These are phyloP conservation scores for Ahaetulla prasina DNA, from an alignment of 2,113 vertebrate genomes.

Conservation along the genomic window DNA sequence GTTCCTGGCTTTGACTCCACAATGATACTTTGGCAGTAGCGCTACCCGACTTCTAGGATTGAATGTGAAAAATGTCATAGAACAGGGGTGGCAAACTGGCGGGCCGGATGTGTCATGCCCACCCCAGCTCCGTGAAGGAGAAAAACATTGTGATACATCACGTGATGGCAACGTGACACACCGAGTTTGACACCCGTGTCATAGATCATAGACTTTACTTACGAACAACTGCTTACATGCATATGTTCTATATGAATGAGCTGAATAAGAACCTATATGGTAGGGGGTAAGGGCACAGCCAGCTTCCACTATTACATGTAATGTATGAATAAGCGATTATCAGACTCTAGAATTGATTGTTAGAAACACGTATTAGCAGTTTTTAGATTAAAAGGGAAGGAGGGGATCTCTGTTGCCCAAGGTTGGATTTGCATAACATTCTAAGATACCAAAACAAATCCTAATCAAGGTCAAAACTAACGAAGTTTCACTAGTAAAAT, in stretches of 20 bases:
- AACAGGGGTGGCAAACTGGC: background rate
- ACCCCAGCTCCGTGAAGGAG: too few species aligned
- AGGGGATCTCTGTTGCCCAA: background rate
- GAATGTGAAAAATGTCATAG: background rate
- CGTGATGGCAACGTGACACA: too few species aligned
- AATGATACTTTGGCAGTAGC: background rate
- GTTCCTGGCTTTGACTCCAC: background rate
- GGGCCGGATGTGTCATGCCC: too few species aligned
- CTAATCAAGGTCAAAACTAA: background rate
- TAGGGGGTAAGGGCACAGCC: background rate
- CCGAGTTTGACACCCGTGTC: too few species aligned
- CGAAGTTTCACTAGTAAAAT: background rate
- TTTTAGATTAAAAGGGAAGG: background rate
- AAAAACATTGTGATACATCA: too few species aligned
- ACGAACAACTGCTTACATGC: background rate
- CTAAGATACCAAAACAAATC: background rate
- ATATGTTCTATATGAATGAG: background rate
- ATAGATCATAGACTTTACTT: background rate
- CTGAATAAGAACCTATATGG: background rate
- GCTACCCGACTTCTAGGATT: background rate
- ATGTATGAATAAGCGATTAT: background rate
- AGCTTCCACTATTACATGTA: background rate
- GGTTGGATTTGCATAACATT: background rate
- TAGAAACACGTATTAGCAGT: background rate
- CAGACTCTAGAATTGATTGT: background rate